These are phyloP conservation scores for Scolopax mira DNA, from an alignment of 2,113 vertebrate species.

Conservation along the genomic window DNA sequence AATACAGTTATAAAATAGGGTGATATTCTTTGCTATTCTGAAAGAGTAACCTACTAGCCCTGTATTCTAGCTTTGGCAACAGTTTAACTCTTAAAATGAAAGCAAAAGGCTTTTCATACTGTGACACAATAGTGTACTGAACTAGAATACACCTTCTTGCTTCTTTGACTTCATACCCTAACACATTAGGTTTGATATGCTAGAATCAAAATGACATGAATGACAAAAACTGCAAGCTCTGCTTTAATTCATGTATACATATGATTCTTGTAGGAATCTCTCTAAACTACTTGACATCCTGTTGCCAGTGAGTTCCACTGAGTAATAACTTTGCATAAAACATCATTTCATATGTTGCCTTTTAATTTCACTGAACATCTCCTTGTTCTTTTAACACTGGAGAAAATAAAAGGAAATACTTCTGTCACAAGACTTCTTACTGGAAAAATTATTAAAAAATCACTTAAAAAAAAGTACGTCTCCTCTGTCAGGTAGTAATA, in stretches of 20 bases:
- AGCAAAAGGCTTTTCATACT: slow-evolving; percentile 11
- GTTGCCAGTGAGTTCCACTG: neutral
- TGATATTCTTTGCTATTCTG: neutral
- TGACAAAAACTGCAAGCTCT: neutral
- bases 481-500: neutral
- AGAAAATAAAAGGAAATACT: neutral
- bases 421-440: neutral
- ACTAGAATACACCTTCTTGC: neutral
- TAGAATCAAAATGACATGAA: slow-evolving; percentile 13
- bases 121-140: neutral
- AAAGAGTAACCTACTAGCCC: neutral
- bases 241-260: slow-evolving; percentile 17
- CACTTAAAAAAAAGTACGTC: neutral
- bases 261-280: neutral
- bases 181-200: neutral
- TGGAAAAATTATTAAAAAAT: neutral
- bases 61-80: neutral
- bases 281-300: slow-evolving; percentile 1
- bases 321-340: neutral
- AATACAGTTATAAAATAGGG: neutral
- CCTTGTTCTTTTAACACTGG: neutral
- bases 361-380: slow-evolving; percentile 35
- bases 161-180: neutral
- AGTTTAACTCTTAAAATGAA: slow-evolving; percentile 4
- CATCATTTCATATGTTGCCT: neutral